These are phyloP conservation scores for Thalassophryne amazonica DNA, from an alignment of 2,797 vertebrate species.

Conservation along the genomic window DNA sequence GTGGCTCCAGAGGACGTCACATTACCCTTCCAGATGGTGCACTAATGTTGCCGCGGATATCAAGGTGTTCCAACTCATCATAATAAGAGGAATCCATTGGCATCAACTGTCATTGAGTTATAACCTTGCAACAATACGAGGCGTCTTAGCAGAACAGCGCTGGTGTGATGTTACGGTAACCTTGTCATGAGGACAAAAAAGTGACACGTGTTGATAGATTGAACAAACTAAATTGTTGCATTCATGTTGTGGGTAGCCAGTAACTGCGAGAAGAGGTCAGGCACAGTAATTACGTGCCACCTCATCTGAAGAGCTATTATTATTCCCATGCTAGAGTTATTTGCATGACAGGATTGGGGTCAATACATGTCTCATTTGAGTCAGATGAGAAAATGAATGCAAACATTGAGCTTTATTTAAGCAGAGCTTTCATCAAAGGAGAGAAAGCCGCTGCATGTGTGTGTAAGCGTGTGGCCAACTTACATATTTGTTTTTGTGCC, in stretches of 20 bases:
- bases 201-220: slow-evolving; percentile 67
- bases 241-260: slow-evolving; percentile 54
- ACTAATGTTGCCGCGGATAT: slow-evolving; percentile 76
- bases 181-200: slow-evolving; percentile 65
- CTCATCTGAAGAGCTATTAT: slow-evolving; percentile 66
- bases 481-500: slow-evolving; percentile 3
- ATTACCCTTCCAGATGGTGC: slow-evolving; percentile 80
- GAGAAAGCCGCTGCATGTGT: slow-evolving; percentile 11
- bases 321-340: slow-evolving; percentile 55
- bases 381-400: slow-evolving; percentile 55
- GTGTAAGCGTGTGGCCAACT: background rate
- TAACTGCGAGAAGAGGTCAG: slow-evolving; percentile 53
- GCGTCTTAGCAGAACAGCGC: slow-evolving; percentile 36
- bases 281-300: slow-evolving; percentile 64
- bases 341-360: slow-evolving; percentile 68
- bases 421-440: slow-evolving; percentile 34
- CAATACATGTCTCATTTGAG: slow-evolving; percentile 47
- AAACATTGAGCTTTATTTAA: slow-evolving; percentile 56
- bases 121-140: slow-evolving; percentile 66
- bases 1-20: slow-evolving; percentile 67
- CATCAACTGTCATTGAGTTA: slow-evolving; percentile 65
- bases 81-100: slow-evolving; percentile 74
- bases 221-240: slow-evolving; percentile 52
- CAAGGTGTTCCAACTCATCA: slow-evolving; percentile 81
- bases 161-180: slow-evolving; percentile 62